These are phyloP conservation scores for Ophioderma brevispina DNA, from an alignment of 35 echinoderm and acorn worm genomes.

Conservation along the genomic window DNA sequence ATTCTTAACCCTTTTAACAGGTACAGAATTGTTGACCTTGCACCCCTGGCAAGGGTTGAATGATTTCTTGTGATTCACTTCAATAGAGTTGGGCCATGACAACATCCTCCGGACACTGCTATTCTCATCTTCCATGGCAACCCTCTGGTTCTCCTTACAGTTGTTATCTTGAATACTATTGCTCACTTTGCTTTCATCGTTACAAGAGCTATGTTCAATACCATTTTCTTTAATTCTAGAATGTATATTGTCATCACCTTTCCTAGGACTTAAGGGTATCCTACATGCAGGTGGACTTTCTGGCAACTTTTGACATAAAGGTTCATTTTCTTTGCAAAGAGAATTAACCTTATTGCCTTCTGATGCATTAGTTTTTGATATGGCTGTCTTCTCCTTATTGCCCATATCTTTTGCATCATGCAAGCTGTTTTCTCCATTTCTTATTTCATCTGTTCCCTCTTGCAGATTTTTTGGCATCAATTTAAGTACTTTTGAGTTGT, in stretches of 20 bases:
- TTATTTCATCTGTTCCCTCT: not conserved
- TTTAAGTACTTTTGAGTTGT: not conserved
- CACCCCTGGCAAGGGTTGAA: not conserved
- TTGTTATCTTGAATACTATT: not conserved
- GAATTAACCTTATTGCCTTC: too few species aligned
- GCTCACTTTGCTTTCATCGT: not conserved
- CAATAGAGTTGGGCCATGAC: conserved; percentile 2
- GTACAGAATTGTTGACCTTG: not conserved
- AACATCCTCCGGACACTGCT: not conserved
- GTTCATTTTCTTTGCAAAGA: too few species aligned
- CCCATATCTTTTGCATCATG: too few species aligned
- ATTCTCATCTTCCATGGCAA: not conserved
- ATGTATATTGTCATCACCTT: not conserved
- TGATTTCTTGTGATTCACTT: not conserved
- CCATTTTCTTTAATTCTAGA: not conserved
- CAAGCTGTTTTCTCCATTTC: not conserved
- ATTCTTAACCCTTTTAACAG: not conserved
- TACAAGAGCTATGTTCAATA: not conserved
- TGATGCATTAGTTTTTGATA: too few species aligned
- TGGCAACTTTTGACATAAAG: not conserved
- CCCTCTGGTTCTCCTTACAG: not conserved
- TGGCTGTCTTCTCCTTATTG: too few species aligned
- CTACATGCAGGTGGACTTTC: not conserved
- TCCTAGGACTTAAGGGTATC: not conserved
- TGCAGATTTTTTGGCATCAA: too few species aligned